Evolutionary conservation across 1,140 invertebrate species (phyloP), one percentile per base, ranked within the genome.

Genomic region (Bombus cullumanus): DNA sequence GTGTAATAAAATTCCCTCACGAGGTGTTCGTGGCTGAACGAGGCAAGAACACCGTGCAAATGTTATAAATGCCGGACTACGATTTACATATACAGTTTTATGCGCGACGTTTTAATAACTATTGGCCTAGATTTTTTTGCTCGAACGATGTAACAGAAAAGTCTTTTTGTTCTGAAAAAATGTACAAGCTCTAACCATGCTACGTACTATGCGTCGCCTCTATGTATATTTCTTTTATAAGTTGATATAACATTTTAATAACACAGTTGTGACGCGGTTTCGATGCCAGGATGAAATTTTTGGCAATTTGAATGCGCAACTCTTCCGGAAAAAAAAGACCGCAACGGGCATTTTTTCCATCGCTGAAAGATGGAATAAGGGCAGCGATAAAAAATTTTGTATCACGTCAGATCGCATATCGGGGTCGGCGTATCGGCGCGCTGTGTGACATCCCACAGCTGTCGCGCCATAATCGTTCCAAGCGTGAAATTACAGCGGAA

Each of bases 401-500:
- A 79, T 31, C 64, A 69, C 73, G 66, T 75, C 76, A 69, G 76
- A 80, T 83, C 77, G 78, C 84, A 81, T 77, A 89, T 89, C 74
- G 76, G 37, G 88, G 68, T 69, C 78, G 75, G 34, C 28, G 77
- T 86, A 78, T 81, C 79, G 43, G 34, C 28, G 53, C n/a, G 34
- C n/a, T 89, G 68, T 86, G 88, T 82, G 88, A 84, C 88, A 79
- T 89, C 89, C 79, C 82, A 66, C 89, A 90, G 89, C 89, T 90
- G 88, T 85, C 85, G 89, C 86, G 79, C 71, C 83, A 89, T 89
- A 87, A 90, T 90, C 88, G 88, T 87, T 89, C 79, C 74, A 85
- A 90, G 85, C 88, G 89, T 90, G 89, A 90, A 90, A 90, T 90
- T 90, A 88, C 88, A 81, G 86, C 68, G 66, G 86, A 88, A 90